phyloP scores from a whole-genome alignment of 92 coral and sea anemone species.

The Zoanthus sansibaricus region DNA sequence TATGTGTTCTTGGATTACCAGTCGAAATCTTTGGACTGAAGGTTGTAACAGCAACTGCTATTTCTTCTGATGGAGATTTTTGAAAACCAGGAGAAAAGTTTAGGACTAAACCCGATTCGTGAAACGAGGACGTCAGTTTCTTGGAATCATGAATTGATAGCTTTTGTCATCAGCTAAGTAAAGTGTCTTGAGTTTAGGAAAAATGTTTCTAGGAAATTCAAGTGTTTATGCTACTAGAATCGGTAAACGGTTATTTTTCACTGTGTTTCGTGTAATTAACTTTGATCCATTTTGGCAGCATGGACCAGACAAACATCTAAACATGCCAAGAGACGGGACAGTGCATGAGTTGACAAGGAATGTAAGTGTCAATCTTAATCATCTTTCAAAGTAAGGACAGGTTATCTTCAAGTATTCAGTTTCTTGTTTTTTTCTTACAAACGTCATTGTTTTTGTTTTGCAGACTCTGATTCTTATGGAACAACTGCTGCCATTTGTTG shows the following conservation, averaged over 20 bases:
- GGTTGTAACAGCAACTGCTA: too few species aligned
- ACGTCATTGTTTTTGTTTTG: background rate
- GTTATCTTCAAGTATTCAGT: background rate
- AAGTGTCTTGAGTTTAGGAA: too few species aligned
- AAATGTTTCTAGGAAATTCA: background rate
- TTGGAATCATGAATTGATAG: too few species aligned
- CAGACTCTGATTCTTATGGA: slow-evolving; percentile 96
- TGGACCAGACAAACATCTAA: slow-evolving; percentile 96
- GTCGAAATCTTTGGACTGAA: too few species aligned
- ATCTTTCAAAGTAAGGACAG: background rate
- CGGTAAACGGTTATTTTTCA: background rate
- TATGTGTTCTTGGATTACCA: too few species aligned
- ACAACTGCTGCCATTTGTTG: slow-evolving; percentile 89
- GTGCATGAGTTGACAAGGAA: slow-evolving; percentile 98
- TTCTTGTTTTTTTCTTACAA: background rate
- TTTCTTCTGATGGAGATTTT: too few species aligned
- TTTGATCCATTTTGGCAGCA: slow-evolving; percentile 64
- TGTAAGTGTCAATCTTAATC: slow-evolving; percentile 57
- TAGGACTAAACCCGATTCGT: too few species aligned
- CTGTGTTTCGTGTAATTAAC: background rate
- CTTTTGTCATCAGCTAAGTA: too few species aligned
- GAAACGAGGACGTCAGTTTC: too few species aligned
- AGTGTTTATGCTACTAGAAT: background rate
- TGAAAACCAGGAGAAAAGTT: too few species aligned
- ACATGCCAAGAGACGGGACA: slow-evolving; percentile 99